These are phyloP conservation scores for Callimorpha dominula DNA, from an alignment of 2,888 invertebrate species.

Conservation along the genomic window DNA sequence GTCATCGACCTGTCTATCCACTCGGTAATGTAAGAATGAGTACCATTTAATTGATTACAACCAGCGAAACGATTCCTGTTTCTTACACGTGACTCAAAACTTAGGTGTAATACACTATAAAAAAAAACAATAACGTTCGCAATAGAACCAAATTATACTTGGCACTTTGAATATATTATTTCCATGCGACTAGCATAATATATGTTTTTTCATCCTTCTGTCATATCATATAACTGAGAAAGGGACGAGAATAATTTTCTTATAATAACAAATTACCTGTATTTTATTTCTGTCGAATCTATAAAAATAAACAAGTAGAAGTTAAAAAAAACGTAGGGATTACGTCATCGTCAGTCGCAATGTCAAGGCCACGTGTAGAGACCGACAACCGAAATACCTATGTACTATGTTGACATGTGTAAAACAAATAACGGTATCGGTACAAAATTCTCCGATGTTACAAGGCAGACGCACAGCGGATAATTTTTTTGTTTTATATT, in stretches of 20 bases:
- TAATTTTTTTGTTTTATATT: not conserved
- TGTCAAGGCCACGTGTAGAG: slow-evolving; percentile 16
- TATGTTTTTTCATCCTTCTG: too few species aligned
- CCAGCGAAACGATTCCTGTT: not conserved
- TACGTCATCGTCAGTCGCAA: slow-evolving; percentile 10
- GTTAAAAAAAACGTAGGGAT: not conserved
- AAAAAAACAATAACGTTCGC: too few species aligned
- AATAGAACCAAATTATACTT: too few species aligned
- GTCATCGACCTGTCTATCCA: not conserved
- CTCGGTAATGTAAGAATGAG: not conserved
- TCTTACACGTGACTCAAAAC: not conserved
- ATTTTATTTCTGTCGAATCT: not conserved
- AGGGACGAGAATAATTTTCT: not conserved
- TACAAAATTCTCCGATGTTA: not conserved
- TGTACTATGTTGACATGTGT: slow-evolving; percentile 4
- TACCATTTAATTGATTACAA: not conserved
- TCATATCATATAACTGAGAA: not conserved
- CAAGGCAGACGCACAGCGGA: not conserved
- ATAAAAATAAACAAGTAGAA: not conserved
- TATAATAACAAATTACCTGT: not conserved
- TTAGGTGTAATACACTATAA: too few species aligned
- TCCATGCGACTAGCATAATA: not conserved
- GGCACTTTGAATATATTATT: too few species aligned
- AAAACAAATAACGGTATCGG: slow-evolving; percentile 17
- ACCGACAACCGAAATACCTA: not conserved